Evolutionary conservation across 2,888 invertebrate genomes (phyloP).

Genomic region (Folsomia candida): DNA sequence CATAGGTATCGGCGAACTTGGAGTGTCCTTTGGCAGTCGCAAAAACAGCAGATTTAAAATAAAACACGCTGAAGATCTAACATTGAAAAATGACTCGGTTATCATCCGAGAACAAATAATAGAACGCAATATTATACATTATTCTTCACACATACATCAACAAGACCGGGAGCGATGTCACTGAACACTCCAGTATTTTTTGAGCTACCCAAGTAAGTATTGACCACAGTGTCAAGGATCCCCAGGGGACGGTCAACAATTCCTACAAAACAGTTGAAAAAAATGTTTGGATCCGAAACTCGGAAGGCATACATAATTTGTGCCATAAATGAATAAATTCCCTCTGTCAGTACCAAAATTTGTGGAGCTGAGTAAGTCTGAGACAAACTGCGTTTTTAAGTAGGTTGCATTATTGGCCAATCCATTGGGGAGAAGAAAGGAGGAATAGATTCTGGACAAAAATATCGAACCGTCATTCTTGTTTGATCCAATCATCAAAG

Average conservation of each 20-base stretch:
- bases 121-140: not conserved
- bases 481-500: constrained; percentile 19
- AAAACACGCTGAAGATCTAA: constrained; percentile 18
- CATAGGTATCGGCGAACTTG: not conserved
- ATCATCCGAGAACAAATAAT: too few relatives aligned
- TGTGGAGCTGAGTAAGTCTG: not conserved
- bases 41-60: constrained; percentile 20
- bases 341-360: constrained; percentile 16
- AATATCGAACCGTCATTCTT: constrained; percentile 19
- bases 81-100: not conserved
- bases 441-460: constrained; percentile 6
- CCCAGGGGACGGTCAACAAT: constrained; percentile 4
- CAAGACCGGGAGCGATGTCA: constrained; percentile 16
- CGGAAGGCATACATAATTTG: too few relatives aligned
- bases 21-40: constrained; percentile 17
- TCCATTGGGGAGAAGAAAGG: not conserved
- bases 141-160: constrained; percentile 13
- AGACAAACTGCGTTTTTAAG: not conserved
- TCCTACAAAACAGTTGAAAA: not conserved
- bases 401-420: constrained; percentile 3
- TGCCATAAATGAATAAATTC: too few relatives aligned
- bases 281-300: too few relatives aligned
- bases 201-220: constrained; percentile 12
- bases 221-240: not conserved
- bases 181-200: constrained; percentile 18